These are phyloP conservation scores for Cyclura pinguis DNA, from an alignment of 2,797 vertebrate species.

Conservation along the genomic window DNA sequence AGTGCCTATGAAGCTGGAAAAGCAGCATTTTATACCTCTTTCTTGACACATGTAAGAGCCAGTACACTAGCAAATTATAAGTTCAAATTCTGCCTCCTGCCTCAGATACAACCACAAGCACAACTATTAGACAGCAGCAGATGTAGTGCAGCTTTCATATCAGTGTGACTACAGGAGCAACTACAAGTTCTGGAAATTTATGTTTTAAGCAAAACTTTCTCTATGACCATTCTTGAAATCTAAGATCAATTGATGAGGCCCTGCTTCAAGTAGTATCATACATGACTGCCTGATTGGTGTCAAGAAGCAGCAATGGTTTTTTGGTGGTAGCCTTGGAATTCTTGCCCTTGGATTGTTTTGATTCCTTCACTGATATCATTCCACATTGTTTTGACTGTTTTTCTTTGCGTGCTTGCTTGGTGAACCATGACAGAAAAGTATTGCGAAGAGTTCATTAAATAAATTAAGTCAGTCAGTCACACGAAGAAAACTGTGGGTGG, in stretches of 20 bases:
- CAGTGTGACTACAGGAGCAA: neutral
- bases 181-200: neutral
- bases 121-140: neutral
- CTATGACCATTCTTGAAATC: neutral
- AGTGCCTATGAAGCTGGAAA: neutral
- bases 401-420: neutral
- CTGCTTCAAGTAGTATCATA: neutral
- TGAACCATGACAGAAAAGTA: neutral
- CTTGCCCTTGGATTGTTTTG: neutral
- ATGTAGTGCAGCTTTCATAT: neutral
- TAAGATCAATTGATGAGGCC: neutral
- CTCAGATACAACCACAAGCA: neutral
- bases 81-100: neutral
- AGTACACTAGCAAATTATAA: neutral
- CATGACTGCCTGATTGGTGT: no score
- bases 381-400: neutral
- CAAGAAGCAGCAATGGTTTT: neutral
- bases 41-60: neutral
- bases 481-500: neutral
- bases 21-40: neutral
- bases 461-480: neutral
- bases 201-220: neutral
- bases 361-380: neutral
- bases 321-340: neutral
- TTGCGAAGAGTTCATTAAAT: neutral